Base-by-base conservation (phyloP, 2,113 vertebrate genomes). In the Coturnix japonica region DNA sequence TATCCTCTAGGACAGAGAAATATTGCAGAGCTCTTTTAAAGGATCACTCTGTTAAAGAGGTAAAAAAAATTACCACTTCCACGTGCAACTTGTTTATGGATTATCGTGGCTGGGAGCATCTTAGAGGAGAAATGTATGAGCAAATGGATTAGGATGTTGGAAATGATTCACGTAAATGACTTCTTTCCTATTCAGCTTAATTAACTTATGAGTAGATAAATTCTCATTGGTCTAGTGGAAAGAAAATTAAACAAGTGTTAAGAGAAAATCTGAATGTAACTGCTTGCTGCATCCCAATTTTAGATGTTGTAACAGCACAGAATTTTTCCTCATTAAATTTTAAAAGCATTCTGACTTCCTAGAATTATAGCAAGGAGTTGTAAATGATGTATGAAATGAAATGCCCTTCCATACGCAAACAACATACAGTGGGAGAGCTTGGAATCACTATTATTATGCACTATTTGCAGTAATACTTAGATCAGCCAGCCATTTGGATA, bases 351-450 rank as follows among this genome's bases (percentile, higher is more conserved):
- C 35, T 86, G 69, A 89, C 60, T 93, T 95, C 20, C 47, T 94
- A 63, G 69, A 96, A 95, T 94, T 93, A 94, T 78, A 81, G 41
- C 47, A 82, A 14, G 28, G 60, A 81, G 43, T 77, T 91, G 31
- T 87, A 97, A 97, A 93, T 94, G 87, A 92, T 90, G 87, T 93
- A 85, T 94, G 91, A 93, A 94, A 94, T 88, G 74, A 94, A 94
- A 80, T 89, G 64, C 70, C 61, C 80, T 91, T 96, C 37, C 23
- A 7, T 85, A 91, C 63, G 66, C 51, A 96, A 85, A 91, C 76
- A 86, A 61, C 33, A 54, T 80, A 31, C 28, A 80, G 59, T 69
- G 41, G 44, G 41, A 84, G 81, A 89, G 53, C 47, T 90, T 86
- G 53, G 71, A 94, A 95, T 94, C 90, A 92, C 46, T 91, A 57